These are phyloP conservation scores for Rhadina sibilatrix DNA, from an alignment of 2,113 vertebrate genomes.

Conservation along the genomic window DNA sequence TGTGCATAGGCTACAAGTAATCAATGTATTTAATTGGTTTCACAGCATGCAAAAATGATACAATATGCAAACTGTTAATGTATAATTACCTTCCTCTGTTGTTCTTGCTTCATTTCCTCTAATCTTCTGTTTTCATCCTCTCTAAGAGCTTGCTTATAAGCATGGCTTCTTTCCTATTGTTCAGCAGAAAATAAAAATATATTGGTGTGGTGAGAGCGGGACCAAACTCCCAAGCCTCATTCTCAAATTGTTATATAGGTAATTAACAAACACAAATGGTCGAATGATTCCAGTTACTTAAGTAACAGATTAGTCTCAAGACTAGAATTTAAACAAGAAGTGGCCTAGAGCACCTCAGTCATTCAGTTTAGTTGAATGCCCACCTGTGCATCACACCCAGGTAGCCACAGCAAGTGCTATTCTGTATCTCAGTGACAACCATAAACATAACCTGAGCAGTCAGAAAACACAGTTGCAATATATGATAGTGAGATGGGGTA, in stretches of 20 bases:
- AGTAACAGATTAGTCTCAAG: background rate
- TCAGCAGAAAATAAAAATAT: background rate
- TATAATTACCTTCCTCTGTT: constrained; percentile 74
- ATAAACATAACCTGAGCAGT: background rate
- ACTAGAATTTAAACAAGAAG: background rate
- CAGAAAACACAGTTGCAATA: background rate
- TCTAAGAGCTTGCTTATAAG: constrained; percentile 53
- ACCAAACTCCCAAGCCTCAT: background rate
- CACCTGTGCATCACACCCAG: background rate
- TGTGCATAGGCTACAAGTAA: constrained; percentile 14
- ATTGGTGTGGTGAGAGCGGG: background rate
- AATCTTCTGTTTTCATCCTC: constrained; percentile 62
- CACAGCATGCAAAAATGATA: constrained; percentile 45
- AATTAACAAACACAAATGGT: background rate
- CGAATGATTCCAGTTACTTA: background rate
- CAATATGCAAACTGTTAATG: constrained; percentile 25
- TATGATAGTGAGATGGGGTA: background rate
- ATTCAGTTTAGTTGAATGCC: background rate
- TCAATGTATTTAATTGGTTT: constrained; percentile 41
- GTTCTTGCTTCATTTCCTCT: constrained; percentile 72
- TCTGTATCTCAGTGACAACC: background rate
- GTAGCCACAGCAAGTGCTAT: background rate
- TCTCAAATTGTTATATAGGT: background rate
- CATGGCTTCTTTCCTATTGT: constrained; percentile 53
- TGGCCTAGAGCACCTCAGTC: background rate